Evolutionary conservation across 2,113 vertebrate species (phyloP).

Genomic region (Leptodactylus fuscus): DNA sequence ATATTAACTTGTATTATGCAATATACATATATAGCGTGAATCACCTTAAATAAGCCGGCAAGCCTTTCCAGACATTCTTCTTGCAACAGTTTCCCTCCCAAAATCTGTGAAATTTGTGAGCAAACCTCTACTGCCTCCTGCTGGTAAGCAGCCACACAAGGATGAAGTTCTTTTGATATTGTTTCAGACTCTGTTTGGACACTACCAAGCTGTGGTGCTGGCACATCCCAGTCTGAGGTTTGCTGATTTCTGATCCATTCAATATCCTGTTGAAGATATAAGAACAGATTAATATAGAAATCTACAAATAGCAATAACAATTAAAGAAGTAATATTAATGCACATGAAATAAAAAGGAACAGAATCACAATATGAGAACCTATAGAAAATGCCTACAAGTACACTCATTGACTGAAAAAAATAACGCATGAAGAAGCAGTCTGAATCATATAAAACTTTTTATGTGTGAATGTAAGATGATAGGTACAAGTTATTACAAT

Average conservation of each 20-base stretch:
- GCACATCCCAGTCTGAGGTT: background rate
- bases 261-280: background rate
- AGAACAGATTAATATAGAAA: background rate
- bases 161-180: background rate
- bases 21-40: background rate
- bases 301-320: too few species aligned
- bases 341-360: too few species aligned
- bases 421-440: too few species aligned
- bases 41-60: slow-evolving; percentile 17
- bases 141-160: background rate
- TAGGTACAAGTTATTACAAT: too few species aligned
- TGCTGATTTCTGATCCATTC: background rate
- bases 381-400: too few species aligned
- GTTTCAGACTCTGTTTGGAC: background rate
- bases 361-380: too few species aligned
- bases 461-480: too few species aligned
- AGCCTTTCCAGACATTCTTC: background rate
- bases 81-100: background rate
- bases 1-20: background rate
- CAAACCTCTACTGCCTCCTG: slow-evolving; percentile 27
- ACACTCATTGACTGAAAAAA: too few species aligned
- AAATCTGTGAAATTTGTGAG: background rate
- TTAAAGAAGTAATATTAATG: too few species aligned
- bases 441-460: too few species aligned
- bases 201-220: background rate